Evolutionary conservation across 1,140 invertebrate genomes (phyloP), one percentile per base, ranked within the genome.

Genomic region (Drosophila sproati): DNA sequence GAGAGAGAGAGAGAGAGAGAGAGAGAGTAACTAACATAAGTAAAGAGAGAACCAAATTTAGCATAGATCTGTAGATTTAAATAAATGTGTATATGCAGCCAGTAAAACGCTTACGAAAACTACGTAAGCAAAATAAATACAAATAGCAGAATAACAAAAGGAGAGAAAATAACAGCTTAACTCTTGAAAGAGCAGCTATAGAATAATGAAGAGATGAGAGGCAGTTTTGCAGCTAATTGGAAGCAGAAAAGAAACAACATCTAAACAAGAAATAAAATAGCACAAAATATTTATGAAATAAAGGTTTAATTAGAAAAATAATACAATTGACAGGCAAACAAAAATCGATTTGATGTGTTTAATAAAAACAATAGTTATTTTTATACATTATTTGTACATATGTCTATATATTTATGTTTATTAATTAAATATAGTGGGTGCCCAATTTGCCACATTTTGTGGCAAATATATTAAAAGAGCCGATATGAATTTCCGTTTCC

Each of bases 391-490:
- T 39, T 39, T 39, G 10, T 2, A 39, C 1, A 20, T 20, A 20
- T 20, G 20, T 20, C 2, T 10, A 34, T 34, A 34, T 4, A 34
- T 47, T n/a, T 37, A 62, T 35, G 41, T 39, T n/a, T 56, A 55
- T 37, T 39, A 5, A 7, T 7, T n/a, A 41, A 59, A 59, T 28
- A 47, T 3, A 57, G 29, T 12, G 48, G 34, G 64, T 55, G 35
- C 64, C 55, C 41, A 69, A 73, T 60, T 68, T 73, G 56, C 64
- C 64, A 47, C 41, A 69, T 69, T 69, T 88, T 79, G 76, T 88
- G 82, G 82, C 74, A 82, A 82, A 86, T 79, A 87, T 87, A 82
- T 82, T 82, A 71, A 77, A 86, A 82, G 88, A 50, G 61, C 67
- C 43, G 79, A 82, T 79, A 88, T 66, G 75, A 86, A 77, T 82